These are phyloP conservation scores for Cremastobaeus sp. DNA, from an alignment of 2,888 invertebrate species.

Conservation along the genomic window DNA sequence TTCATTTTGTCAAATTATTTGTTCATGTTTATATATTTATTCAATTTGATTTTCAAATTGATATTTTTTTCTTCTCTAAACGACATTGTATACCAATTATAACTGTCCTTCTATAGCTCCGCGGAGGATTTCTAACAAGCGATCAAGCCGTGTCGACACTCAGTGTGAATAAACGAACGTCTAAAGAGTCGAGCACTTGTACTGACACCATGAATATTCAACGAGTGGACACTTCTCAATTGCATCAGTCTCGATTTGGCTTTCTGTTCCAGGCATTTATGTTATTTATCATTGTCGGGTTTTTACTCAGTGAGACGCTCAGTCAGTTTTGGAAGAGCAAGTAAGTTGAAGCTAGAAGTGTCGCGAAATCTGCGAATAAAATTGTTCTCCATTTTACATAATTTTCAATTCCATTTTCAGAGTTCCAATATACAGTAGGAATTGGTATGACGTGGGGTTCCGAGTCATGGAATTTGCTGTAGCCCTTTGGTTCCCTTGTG, in stretches of 20 bases:
- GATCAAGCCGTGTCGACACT: constrained; percentile 83
- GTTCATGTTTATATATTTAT: too few relatives aligned
- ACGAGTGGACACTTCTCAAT: constrained; percentile 88
- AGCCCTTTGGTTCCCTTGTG: constrained; percentile 96
- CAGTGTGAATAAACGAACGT: constrained; percentile 74
- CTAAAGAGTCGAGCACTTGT: constrained; percentile 70
- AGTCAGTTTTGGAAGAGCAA: constrained; percentile 96
- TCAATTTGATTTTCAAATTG: too few relatives aligned
- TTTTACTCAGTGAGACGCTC: constrained; percentile 93
- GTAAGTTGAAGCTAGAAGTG: constrained; percentile 81
- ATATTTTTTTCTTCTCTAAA: too few relatives aligned
- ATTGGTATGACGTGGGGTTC: constrained; percentile 95
- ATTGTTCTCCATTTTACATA: neutral
- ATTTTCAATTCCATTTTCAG: constrained; percentile 79
- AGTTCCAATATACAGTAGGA: constrained; percentile 92
- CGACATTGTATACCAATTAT: too few relatives aligned
- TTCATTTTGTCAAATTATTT: too few relatives aligned
- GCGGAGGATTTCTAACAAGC: constrained; percentile 90
- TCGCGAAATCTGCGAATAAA: neutral
- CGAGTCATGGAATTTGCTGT: constrained; percentile 95
- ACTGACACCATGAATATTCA: constrained; percentile 74
- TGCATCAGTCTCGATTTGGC: constrained; percentile 94
- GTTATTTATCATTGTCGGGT: constrained; percentile 92
- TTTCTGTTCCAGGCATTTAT: constrained; percentile 93
- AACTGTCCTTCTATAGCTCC: constrained; percentile 84